Percentiles rank a stretch among this genome's conserved stretches.
Conservation (phyloP, 2,888 invertebrate genomes). For the Galerucella pusilla region DNA sequence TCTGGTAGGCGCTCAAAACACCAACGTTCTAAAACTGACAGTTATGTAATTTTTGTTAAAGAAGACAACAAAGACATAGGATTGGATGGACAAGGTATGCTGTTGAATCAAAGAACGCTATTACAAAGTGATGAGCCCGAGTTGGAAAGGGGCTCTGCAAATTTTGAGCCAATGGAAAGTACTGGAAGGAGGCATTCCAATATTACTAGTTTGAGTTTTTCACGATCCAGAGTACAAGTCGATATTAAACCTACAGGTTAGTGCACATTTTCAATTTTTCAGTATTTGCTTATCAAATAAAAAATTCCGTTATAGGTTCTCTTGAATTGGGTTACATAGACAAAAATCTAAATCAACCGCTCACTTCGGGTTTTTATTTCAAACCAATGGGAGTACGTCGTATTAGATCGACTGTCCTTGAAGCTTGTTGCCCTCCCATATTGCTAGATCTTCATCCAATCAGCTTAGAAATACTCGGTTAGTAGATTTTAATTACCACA, state of each 20-base stretch:
- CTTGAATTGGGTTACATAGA: slow-evolving; percentile 68
- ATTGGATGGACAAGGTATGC: slow-evolving; percentile 67
- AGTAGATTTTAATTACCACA: not conserved
- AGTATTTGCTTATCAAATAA: too few relatives aligned
- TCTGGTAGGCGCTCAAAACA: slow-evolving; percentile 49
- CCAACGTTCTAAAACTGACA: slow-evolving; percentile 54
- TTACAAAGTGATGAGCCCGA: slow-evolving; percentile 62
- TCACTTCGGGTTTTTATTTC: slow-evolving; percentile 61
- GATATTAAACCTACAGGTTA: slow-evolving; percentile 64
- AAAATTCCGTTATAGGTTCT: slow-evolving; percentile 63
- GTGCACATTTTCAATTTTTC: slow-evolving; percentile 7
- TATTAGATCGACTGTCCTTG: slow-evolving; percentile 78
- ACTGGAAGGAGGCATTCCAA: slow-evolving; percentile 69
- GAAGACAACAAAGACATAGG: slow-evolving; percentile 60
- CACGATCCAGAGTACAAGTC: slow-evolving; percentile 65
- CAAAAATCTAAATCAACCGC: slow-evolving; percentile 63
- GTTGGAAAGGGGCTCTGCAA: slow-evolving; percentile 50
- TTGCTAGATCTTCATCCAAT: slow-evolving; percentile 84
- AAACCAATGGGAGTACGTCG: slow-evolving; percentile 70
- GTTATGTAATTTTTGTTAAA: slow-evolving; percentile 63
- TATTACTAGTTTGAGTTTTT: slow-evolving; percentile 69
- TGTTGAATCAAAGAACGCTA: slow-evolving; percentile 65
- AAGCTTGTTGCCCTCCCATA: slow-evolving; percentile 75
- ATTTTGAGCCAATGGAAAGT: slow-evolving; percentile 42
- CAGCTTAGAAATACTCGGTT: slow-evolving; percentile 79